Conservation (phyloP, 2,888 invertebrate species). For the Odontomyia ornata region DNA sequence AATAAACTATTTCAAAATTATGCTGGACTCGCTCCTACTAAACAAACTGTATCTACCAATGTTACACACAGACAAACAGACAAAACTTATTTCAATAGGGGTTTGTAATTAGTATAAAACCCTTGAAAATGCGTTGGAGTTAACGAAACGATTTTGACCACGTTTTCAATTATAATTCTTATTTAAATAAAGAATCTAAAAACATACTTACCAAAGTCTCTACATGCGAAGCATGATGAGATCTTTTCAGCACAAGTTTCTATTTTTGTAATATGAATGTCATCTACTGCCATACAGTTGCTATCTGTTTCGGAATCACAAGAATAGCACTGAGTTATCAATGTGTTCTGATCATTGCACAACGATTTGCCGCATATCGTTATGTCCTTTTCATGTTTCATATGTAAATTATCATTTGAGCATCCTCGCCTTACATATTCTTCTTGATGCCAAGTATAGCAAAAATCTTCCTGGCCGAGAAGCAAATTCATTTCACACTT, state of each 20-base stretch:
- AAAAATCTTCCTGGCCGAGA: not conserved
- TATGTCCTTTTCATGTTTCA: not conserved
- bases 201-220: slow-evolving; percentile 25
- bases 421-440: slow-evolving; percentile 30
- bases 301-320: not conserved
- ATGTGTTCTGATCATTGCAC: slow-evolving; percentile 9
- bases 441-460: slow-evolving; percentile 5
- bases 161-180: no score
- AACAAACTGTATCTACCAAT: no score
- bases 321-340: not conserved
- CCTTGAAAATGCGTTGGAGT: no score
- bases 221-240: slow-evolving; percentile 19
- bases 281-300: not conserved
- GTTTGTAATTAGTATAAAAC: no score
- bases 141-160: no score
- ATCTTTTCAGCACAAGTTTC: not conserved
- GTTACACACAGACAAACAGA: no score
- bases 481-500: slow-evolving; percentile 13
- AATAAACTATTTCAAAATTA: no score
- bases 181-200: not conserved
- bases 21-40: no score
- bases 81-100: no score
- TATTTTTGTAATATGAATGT: not conserved
- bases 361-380: not conserved
- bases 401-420: not conserved